A percentile compares a stretch with the other conserved stretches of the same genome.
Evolutionary conservation across 2,888 invertebrate species (phyloP).

Genomic region (Lithophane leautieri): DNA sequence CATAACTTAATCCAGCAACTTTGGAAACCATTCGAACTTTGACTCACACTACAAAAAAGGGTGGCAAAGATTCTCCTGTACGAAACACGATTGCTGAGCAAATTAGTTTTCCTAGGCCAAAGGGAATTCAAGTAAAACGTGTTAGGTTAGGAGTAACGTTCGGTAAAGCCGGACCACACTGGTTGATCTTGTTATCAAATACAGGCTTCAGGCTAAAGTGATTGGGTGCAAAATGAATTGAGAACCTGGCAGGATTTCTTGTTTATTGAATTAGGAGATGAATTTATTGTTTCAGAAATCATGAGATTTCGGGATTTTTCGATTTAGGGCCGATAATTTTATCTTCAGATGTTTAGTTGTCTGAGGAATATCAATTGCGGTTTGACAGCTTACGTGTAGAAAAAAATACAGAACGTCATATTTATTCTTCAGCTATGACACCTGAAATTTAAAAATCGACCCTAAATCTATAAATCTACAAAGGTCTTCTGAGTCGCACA

Average conservation of each 20-base stretch:
- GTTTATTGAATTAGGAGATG: slow-evolving; percentile 13
- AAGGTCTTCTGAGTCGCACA: background rate
- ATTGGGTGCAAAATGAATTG: slow-evolving; percentile 32
- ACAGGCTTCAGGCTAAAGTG: slow-evolving; percentile 34
- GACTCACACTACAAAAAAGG: background rate
- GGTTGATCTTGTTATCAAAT: slow-evolving; percentile 57
- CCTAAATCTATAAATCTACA: background rate
- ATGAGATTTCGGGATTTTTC: background rate
- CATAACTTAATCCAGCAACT: background rate
- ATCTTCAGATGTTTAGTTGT: background rate
- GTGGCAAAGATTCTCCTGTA: slow-evolving; percentile 24
- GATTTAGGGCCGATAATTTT: background rate
- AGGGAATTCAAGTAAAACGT: slow-evolving; percentile 25
- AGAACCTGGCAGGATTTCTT: slow-evolving; percentile 3
- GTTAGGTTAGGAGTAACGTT: slow-evolving; percentile 23
- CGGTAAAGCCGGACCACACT: slow-evolving; percentile 4
- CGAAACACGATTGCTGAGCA: slow-evolving; percentile 26
- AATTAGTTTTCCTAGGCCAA: slow-evolving; percentile 42
- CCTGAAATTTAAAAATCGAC: background rate
- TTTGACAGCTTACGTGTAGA: background rate
- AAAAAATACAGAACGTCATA: background rate
- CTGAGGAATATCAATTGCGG: background rate
- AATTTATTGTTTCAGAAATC: slow-evolving; percentile 2
- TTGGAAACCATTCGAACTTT: slow-evolving; percentile 17
- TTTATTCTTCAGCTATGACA: background rate